Base-by-base conservation (phyloP, 2,113 vertebrate genomes). In the Scomber scombrus region DNA sequence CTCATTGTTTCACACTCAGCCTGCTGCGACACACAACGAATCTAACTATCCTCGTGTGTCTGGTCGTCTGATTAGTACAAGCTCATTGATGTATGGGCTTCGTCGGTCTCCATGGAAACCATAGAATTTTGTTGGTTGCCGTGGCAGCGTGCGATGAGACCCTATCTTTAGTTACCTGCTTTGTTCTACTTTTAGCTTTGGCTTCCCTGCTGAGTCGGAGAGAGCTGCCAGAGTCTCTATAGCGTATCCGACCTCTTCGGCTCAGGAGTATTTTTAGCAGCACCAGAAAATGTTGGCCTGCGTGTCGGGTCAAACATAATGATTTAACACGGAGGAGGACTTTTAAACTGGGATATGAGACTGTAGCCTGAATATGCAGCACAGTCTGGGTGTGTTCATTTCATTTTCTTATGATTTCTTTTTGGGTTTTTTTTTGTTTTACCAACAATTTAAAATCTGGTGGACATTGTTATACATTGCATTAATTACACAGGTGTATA, bases 61-160 rank as follows among this genome's bases (percentile, higher is more conserved):
- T 3, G 1, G 19, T n/a, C 1, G 5, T 55, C 18, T 61, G 57
- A 74, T 51, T 47, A 34, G 45, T 52, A 29, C 0, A 0, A 26
- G 54, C 55, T 52, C 51, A 62, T 81, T 62, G 23, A 85, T 85
- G 50, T 19, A 29, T 70, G 43, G n/a, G 65, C 80, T 87, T 86
- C 61, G 29, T 40, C 40, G 31, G 69, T 93, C 80, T 85, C 92
- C 85, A 71, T 83, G 80, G 88, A 58, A 89, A 93, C 91, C 66
- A 70, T 46, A 74, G 69, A 76, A 49, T 14, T 12, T 50, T 26
- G 14, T 43, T 60, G 19, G 75, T 88, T 89, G 78, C 78, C 26
- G 49, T 78, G 68, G 67, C 67, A 84, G 45, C 81, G 10, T 52
- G 71, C 31, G 54, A 80, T 10, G 12, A 79, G 23, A 31, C 26